These are phyloP conservation scores for Lycophotia porphyrea DNA, from an alignment of 2,888 invertebrate genomes.

Conservation along the genomic window DNA sequence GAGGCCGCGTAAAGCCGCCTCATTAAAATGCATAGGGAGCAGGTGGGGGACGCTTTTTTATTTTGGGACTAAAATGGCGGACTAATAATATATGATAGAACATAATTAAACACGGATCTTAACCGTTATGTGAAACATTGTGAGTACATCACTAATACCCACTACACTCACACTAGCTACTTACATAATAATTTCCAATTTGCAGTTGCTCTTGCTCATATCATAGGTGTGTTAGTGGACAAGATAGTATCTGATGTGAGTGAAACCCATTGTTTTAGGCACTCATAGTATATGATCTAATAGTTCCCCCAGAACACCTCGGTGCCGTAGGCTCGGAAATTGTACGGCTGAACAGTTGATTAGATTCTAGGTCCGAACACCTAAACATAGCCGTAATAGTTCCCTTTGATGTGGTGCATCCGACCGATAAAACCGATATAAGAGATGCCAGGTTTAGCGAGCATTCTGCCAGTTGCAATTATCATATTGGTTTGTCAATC, in stretches of 20 bases:
- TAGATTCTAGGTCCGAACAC: constrained; percentile 36
- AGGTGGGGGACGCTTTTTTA: constrained; percentile 19
- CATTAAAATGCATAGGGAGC: constrained; percentile 36
- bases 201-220: neutral
- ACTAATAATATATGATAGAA: too few species aligned
- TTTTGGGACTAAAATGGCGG: constrained; percentile 3
- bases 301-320: neutral
- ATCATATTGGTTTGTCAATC: constrained; percentile 22
- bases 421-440: constrained; percentile 10
- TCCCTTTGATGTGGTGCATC: constrained; percentile 62
- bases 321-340: neutral
- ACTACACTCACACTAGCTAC: neutral
- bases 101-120: neutral
- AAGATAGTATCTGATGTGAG: neutral
- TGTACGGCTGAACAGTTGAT: constrained; percentile 57
- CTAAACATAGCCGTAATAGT: constrained; percentile 16
- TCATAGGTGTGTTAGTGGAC: neutral
- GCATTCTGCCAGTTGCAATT: constrained; percentile 1
- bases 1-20: constrained; percentile 7
- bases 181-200: neutral
- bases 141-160: neutral
- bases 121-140: neutral
- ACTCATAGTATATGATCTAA: neutral
- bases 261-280: neutral
- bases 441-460: neutral